phyloP scores from a whole-genome alignment of 2,888 invertebrate genomes.

The Bembecia ichneumoniformis region DNA sequence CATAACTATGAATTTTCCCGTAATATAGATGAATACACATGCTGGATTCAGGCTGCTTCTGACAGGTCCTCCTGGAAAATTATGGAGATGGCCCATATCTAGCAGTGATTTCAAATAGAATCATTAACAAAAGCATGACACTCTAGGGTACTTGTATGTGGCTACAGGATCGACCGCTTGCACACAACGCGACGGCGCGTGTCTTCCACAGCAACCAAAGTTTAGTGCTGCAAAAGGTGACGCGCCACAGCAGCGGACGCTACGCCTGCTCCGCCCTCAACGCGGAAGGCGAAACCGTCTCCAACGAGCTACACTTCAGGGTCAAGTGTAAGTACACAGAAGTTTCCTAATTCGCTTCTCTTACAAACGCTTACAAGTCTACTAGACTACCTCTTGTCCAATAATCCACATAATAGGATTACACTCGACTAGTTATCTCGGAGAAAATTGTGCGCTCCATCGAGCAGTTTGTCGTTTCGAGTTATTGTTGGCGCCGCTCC shows the following conservation, averaged over 20 bases:
- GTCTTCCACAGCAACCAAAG: conserved; percentile 94
- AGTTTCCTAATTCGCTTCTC: too few species aligned
- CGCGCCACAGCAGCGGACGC: conserved; percentile 86
- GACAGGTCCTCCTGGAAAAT: too few species aligned
- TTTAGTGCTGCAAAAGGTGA: conserved; percentile 90
- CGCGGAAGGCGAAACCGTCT: conserved; percentile 88
- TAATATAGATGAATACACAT: too few species aligned
- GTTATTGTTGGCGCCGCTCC: not conserved
- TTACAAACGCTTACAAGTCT: not conserved
- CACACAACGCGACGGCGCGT: conserved; percentile 88
- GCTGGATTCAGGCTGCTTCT: too few species aligned
- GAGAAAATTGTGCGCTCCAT: not conserved
- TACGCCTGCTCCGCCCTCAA: conserved; percentile 92
- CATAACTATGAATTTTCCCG: too few species aligned
- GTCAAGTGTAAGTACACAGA: conserved; percentile 93
- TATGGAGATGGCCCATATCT: not conserved
- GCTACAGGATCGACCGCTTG: conserved; percentile 80
- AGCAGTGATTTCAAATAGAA: too few species aligned
- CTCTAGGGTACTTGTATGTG: too few species aligned
- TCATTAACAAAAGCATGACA: too few species aligned
- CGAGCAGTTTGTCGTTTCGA: not conserved
- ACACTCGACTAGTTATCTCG: not conserved
- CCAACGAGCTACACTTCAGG: conserved; percentile 86
- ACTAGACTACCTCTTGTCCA: not conserved
- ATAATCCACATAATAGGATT: not conserved